Base-by-base conservation (phyloP, 1,140 invertebrate genomes). In the Drosophila nebulosa region DNA sequence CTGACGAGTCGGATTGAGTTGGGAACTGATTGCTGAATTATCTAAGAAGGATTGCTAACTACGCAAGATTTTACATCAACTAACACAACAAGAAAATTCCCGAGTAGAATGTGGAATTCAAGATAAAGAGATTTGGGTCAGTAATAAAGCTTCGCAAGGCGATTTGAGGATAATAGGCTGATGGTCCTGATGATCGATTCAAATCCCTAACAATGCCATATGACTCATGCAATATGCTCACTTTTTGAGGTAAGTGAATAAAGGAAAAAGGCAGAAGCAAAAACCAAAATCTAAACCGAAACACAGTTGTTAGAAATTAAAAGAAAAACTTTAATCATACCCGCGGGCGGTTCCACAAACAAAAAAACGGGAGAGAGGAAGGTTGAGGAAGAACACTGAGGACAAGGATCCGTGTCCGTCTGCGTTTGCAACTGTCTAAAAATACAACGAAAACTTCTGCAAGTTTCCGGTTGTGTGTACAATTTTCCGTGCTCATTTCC, bases 261-360 rank as follows among this genome's bases (percentile, higher is more conserved):
- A 69, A 55, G 52, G 24, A 56, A 51, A 21, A 12, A 52, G 56
- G 36, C 53, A 22, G 55, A 77, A 86, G 70, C 68, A 69, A 22
- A 59, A 77, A 86, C 74, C 78, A 72, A 79, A 88, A 83, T 88
- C 84, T 77, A 88, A 88, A 83, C 83, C 78, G 76, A 83, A 88
- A 88, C 83, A 88, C 83, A 88, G 88, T 88, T 88, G 83, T 83
- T 88, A 70, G 84, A 79, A 88, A 88, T 88, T 88, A 88, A 83
- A 88, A 88, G 83, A 78, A 88, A 88, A 88, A 88, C 83, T 88
- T 88, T 88, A 88, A 89, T 88, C 83, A 88, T 88, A 76, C 71
- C 78, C 83, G 75, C 78, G 69, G 78, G 78, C 42, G 64, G 69
- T 67, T 53, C 32, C 51, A 83, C 69, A 63, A 72, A 46, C 14